Conservation (phyloP, 1,140 invertebrate species). For the Drosophila burlai region DNA sequence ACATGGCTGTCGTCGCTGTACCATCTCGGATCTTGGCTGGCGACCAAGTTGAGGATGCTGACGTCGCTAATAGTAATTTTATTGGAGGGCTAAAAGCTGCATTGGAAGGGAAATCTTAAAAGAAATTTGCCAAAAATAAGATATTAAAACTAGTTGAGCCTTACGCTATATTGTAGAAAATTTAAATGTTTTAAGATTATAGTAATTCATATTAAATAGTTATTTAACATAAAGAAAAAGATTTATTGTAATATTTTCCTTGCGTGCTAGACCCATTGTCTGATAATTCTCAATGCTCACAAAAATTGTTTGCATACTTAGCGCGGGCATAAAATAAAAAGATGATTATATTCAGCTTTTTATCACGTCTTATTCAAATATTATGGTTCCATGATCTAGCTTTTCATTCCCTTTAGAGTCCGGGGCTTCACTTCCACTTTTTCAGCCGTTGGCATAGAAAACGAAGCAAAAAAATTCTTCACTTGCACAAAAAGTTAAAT, state of each 20-base stretch:
- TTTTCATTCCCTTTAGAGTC: constrained; percentile 9
- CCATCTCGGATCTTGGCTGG: constrained; percentile 54
- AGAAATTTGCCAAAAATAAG: not conserved
- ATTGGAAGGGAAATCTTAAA: constrained; percentile 5
- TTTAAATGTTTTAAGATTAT: too few species aligned
- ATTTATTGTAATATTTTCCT: not conserved
- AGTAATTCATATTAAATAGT: not conserved
- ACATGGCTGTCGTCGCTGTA: constrained; percentile 30
- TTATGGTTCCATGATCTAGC: constrained; percentile 21
- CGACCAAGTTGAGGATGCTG: constrained; percentile 62
- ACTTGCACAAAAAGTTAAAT: constrained; percentile 51
- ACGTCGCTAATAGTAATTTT: constrained; percentile 66
- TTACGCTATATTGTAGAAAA: too few species aligned
- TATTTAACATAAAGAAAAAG: not conserved
- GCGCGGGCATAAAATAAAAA: constrained; percentile 1
- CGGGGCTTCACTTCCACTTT: constrained; percentile 30
- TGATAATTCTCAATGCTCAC: not conserved
- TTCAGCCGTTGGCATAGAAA: constrained; percentile 7
- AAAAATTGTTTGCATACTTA: not conserved
- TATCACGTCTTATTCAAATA: constrained; percentile 8
- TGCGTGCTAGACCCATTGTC: not conserved
- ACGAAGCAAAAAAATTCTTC: constrained; percentile 7
- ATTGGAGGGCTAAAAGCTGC: constrained; percentile 32
- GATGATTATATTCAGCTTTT: constrained; percentile 17
- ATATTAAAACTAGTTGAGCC: too few species aligned